These are phyloP conservation scores for Nixonia krombeini DNA, from an alignment of 1,140 invertebrate species.

Conservation along the genomic window DNA sequence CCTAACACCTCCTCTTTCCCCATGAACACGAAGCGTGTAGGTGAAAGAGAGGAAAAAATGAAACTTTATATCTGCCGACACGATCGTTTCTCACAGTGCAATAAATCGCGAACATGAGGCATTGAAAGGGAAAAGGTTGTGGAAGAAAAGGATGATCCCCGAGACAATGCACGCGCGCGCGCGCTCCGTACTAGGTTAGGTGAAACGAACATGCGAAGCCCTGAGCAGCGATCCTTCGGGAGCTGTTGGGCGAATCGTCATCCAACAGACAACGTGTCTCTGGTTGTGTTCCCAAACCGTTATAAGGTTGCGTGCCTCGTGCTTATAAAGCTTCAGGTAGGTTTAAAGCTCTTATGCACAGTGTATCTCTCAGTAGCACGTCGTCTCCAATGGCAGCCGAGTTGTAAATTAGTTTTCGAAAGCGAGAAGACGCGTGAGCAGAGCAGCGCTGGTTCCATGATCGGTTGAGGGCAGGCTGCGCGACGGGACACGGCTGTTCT, in stretches of 20 bases:
- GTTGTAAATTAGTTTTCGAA: conserved; percentile 34
- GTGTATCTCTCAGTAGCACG: conserved; percentile 4
- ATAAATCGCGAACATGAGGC: neutral
- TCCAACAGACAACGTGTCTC: conserved; percentile 20
- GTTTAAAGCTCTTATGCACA: conserved; percentile 16
- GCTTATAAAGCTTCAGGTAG: conserved; percentile 4
- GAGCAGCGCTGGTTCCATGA: neutral
- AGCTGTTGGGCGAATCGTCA: conserved; percentile 4
- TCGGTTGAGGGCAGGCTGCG: neutral
- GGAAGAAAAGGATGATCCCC: too few species aligned
- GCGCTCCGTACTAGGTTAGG: too few species aligned
- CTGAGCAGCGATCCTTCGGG: too few species aligned
- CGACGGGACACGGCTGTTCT: neutral
- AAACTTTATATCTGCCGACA: neutral
- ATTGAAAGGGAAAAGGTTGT: too few species aligned
- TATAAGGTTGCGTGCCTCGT: conserved; percentile 7
- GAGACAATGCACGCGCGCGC: neutral
- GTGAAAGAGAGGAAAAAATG: too few species aligned
- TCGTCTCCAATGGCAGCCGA: conserved; percentile 13
- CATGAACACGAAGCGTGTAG: too few species aligned
- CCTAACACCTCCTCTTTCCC: too few species aligned
- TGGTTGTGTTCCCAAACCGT: conserved; percentile 10
- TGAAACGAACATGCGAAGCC: too few species aligned
- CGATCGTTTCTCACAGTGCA: neutral
- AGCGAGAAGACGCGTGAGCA: neutral